A percentile compares a stretch with the other conserved stretches of the same genome.
phyloP scores from a whole-genome alignment of 2,888 invertebrate species.

The Endotricha flammealis region DNA sequence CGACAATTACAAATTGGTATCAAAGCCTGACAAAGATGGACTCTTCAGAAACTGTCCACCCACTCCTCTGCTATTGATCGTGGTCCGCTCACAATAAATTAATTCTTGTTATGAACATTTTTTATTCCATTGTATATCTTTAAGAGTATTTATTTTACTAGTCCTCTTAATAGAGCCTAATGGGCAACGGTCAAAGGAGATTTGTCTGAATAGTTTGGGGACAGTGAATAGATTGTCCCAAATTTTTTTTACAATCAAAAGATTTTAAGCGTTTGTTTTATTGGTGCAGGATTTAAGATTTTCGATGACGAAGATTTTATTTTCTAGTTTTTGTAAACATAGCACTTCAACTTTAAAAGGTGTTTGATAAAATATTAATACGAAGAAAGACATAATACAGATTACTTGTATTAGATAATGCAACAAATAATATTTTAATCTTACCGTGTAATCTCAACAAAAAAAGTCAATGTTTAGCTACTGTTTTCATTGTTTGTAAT shows the following conservation, averaged over 20 bases:
- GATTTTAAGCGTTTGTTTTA: slow-evolving; percentile 1
- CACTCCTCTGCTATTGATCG: slow-evolving; percentile 72
- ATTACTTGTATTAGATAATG: slow-evolving; percentile 53
- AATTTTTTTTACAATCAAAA: slow-evolving; percentile 1
- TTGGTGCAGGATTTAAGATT: not conserved
- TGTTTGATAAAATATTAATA: slow-evolving; percentile 8
- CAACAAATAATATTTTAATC: slow-evolving; percentile 49
- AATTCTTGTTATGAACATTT: slow-evolving; percentile 75
- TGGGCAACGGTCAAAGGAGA: slow-evolving; percentile 66
- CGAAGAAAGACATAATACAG: slow-evolving; percentile 35
- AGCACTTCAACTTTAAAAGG: no score
- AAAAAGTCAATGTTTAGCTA: slow-evolving; percentile 47
- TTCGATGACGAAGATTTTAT: not conserved
- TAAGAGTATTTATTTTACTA: slow-evolving; percentile 63
- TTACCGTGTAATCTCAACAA: slow-evolving; percentile 41
- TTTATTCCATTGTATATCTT: slow-evolving; percentile 64
- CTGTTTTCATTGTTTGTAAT: slow-evolving; percentile 61
- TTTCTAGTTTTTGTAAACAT: no score
- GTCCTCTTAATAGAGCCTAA: slow-evolving; percentile 51
- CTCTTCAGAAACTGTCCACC: slow-evolving; percentile 76
- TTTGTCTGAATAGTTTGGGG: slow-evolving; percentile 15
- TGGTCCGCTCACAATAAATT: slow-evolving; percentile 69
- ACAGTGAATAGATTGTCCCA: slow-evolving; percentile 13
- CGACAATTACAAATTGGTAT: slow-evolving; percentile 76
- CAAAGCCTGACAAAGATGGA: slow-evolving; percentile 77